Base-by-base conservation (phyloP, 2,888 invertebrate species). In the Galerucella calmariensis region DNA sequence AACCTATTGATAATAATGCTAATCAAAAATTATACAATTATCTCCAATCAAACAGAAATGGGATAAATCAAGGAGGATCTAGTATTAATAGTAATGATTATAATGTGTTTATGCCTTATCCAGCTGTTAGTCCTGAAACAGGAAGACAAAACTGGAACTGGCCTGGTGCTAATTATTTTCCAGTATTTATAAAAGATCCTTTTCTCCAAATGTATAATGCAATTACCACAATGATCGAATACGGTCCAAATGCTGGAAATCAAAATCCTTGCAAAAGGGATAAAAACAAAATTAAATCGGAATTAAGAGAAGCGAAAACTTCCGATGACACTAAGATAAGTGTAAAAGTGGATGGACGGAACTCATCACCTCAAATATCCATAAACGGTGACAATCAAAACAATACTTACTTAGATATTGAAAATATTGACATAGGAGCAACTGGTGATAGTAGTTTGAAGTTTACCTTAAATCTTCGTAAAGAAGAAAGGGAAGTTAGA, bases 141-240 rank as follows among this genome's bases (percentile, higher is more conserved):
- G 75, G 75, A 5, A 76, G 82, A 20, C 84, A 85, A 75, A 84
- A 84, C 70, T 83, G 82, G 81, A 83, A 84, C 53, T 91, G 89
- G 88, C 91, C 91, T 1, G 88, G 90, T 51, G 88, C 89, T 9
- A 85, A 87, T 51, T 86, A 87, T 51, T 92, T 91, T 80, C 92
- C 92, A 0, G 87, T 92, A 48, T 83, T 90, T 10, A 88, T 92
- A 46, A 90, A 89, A 84, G 90, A 92, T 81, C 92, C 92, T 0
- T 83, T 91, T 12, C 81, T 90, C 9, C 89, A 88, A 73, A 86
- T 90, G 67, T 84, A 89, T 48, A 90, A 90, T 63, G 89, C 90
- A 3, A 88, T 89, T 83, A 89, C 88, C 46, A 89, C 89, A 76
- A 88, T 92, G 80, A 81, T 92, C 62, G 91, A 92, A 84, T 90